Base-by-base conservation (phyloP, 2,888 invertebrate species). In the Phengaris arion region DNA sequence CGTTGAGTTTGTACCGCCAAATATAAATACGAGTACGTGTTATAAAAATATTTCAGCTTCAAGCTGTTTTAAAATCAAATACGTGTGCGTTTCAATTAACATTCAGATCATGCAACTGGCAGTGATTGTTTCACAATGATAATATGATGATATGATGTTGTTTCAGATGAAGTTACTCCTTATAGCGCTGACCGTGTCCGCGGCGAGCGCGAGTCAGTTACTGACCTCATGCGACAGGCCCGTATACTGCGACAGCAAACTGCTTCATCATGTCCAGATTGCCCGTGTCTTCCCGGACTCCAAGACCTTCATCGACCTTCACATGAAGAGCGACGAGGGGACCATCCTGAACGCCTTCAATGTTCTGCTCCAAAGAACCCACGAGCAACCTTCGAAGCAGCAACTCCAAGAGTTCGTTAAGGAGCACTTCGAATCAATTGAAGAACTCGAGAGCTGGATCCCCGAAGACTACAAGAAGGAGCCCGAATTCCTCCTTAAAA, bases 271-370 rank as follows among this genome's bases (percentile, higher is more conserved):
- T 48, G 95, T 97, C 3, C 97, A 97, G 87, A 89, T 94, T 86
- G 94, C 96, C 0, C 86, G 91, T 35, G 87, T 97, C 77, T 97
- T 94, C 87, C 85, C 91, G 9, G 98, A 98, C 86, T 97, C 97
- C 51, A 98, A 98, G 86, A 95, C 96, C 0, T 98, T 97, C 87
- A 97, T 98, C n/a, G 97, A 98, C 85, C 95, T 96, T 89, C 95
- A 95, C 79, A 93, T 97, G 88, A 94, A 94, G 77, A 84, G 91
- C 55, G 91, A 95, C 70, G 94, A 95, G 78, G 92, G 94, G 77
- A 90, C 89, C 75, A 95, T 95, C 0, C 86, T 96, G 35, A 79
- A 82, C 7, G 94, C 93, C 68, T 97, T 96, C 82, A 86, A 94
- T 0, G 81, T 84, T 22, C 88, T 96, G 59, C 94, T 96, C 84